Conservation (phyloP, 1,140 invertebrate species). For the Yoshiicerus persimilis region DNA sequence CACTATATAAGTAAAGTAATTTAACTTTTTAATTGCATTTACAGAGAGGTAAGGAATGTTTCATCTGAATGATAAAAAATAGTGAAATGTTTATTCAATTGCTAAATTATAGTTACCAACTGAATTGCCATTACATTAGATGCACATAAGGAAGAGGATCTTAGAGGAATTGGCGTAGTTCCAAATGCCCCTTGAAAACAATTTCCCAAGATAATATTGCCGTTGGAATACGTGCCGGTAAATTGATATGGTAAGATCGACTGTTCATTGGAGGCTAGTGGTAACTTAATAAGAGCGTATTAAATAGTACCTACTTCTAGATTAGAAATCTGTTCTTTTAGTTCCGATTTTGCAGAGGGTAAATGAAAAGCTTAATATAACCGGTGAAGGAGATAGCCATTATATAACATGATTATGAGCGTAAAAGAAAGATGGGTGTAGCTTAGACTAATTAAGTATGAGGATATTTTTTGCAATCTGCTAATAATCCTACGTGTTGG, state of each 20-base stretch:
- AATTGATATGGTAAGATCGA: constrained; percentile 7
- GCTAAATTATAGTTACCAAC: too few species aligned
- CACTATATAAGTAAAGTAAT: too few species aligned
- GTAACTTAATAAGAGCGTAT: background rate
- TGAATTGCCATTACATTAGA: too few species aligned
- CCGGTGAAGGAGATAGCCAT: too few species aligned
- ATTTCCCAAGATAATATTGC: background rate
- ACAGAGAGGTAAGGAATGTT: too few species aligned
- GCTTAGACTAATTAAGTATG: background rate
- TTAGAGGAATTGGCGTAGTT: constrained; percentile 25
- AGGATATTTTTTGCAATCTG: background rate
- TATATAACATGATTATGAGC: too few species aligned
- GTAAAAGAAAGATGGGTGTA: background rate
- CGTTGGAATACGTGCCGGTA: background rate
- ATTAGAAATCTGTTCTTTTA: background rate
- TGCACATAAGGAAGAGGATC: too few species aligned
- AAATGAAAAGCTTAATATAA: too few species aligned
- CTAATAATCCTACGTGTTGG: too few species aligned
- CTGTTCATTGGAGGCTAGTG: background rate
- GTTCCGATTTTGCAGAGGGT: background rate
- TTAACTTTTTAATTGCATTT: too few species aligned
- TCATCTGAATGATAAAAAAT: too few species aligned
- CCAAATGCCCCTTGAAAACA: background rate
- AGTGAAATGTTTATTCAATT: too few species aligned
- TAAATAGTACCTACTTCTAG: background rate